A percentile compares a stretch with the other conserved stretches of the same genome.
Evolutionary conservation across 2,797 vertebrate genomes (phyloP).

Genomic region (Cynodonichthys magdalenae): DNA sequence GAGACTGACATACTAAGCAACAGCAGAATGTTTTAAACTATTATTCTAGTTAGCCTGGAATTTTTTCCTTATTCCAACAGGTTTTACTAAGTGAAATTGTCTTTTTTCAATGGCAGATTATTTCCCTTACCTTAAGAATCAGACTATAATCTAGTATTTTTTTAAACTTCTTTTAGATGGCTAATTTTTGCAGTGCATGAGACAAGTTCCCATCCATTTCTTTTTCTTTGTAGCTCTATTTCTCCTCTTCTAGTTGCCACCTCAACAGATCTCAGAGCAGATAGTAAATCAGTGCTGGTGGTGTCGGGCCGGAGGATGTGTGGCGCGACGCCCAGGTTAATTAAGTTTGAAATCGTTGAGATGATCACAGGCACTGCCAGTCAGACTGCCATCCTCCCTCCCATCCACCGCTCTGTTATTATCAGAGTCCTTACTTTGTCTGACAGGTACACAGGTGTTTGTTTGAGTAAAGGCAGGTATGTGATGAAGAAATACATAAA

Average conservation of each 20-base stretch:
- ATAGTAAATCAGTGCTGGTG: slow-evolving; percentile 48
- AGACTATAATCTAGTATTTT: too few relatives aligned
- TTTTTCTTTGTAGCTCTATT: slow-evolving; percentile 15
- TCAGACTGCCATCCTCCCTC: slow-evolving; percentile 47
- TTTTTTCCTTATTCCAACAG: too few relatives aligned
- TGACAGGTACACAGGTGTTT: slow-evolving; percentile 41
- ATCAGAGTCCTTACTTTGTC: slow-evolving; percentile 23
- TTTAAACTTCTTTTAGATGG: too few relatives aligned
- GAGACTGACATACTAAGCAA: too few relatives aligned
- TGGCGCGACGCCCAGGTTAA: slow-evolving; percentile 71
- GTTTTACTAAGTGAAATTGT: too few relatives aligned
- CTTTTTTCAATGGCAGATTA: too few relatives aligned
- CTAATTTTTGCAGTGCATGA: slow-evolving; percentile 8
- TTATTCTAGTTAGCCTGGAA: too few relatives aligned
- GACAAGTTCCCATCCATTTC: slow-evolving; percentile 41
- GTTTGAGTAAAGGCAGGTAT: slow-evolving; percentile 16
- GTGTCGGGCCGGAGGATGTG: slow-evolving; percentile 54
- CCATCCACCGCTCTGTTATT: slow-evolving; percentile 17
- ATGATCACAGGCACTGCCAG: slow-evolving; percentile 76
- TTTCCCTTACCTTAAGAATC: too few relatives aligned
- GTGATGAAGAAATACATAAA: slow-evolving; percentile 10
- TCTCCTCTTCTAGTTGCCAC: slow-evolving; percentile 30
- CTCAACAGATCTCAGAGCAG: slow-evolving; percentile 52
- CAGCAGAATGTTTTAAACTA: too few relatives aligned
- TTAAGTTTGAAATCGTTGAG: slow-evolving; percentile 80